Base-by-base conservation (phyloP, 2,888 invertebrate genomes). In the Bellardia pandia region DNA sequence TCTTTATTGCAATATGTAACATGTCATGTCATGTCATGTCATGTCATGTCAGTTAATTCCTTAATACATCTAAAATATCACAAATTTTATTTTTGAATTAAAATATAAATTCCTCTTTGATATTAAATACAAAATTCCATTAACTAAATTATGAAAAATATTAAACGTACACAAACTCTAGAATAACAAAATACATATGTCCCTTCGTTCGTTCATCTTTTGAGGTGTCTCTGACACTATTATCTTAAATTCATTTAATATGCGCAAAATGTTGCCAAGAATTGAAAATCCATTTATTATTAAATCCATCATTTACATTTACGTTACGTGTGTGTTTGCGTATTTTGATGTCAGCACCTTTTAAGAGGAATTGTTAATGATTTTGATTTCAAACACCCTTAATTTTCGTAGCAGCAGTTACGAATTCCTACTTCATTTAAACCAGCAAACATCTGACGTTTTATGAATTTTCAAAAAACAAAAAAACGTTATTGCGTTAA, bases 401-500 rank as follows among this genome's bases (percentile, higher is more conserved):
- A 1, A 45, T 5, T 62, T n/a, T 62, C 6, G n/a, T 16, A 66
- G 7, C 53, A 30, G 2, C 64, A 42, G 30, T 33, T 14, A 16
- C 33, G 33, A 62, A n/a, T 60, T 37, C 48, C 30, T n/a, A 37
- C 37, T n/a, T 48, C n/a, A 48, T 66, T 68, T 16, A 33, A 58
- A 23, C 45, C 45, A 45, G 45, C 13, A 11, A 45, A 13, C 3
- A 13, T 14, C 40, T 40, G 8, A 16, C 2, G 23, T 71, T 62
- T 23, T 60, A 30, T 30, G 42, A 33, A 74, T 74, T 77, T 83
- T 66, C 37, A 62, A 37, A 37, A 62, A n/a, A n/a, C n/a, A n/a
- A n/a, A n/a, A 88, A 78, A 68, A 68, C 90, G 51, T 68, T 89
- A 89, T 90, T 90, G 89, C 89, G 89, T 90, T 91, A 91, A 92